Evolutionary conservation across 2,888 invertebrate species (phyloP).

Genomic region (Cataglyphis rosenhaueri): DNA sequence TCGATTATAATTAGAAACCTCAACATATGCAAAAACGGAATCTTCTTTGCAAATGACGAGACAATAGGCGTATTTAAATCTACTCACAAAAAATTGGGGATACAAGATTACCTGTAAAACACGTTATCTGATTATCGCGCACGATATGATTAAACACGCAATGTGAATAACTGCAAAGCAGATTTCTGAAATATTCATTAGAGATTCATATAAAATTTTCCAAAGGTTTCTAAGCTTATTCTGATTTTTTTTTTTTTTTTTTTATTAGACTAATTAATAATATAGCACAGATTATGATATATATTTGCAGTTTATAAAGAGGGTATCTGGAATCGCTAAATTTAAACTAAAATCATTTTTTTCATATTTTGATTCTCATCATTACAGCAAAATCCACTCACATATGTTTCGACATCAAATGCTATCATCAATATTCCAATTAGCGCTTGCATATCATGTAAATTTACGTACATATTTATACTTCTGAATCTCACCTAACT

Average conservation of each 20-base stretch:
- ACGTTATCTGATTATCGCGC: conserved; percentile 72
- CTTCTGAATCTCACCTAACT: not conserved
- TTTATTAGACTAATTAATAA: not conserved
- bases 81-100: not conserved
- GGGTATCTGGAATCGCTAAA: not conserved
- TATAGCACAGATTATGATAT: not conserved
- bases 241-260: not conserved
- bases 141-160: conserved; percentile 66
- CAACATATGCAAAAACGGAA: not conserved
- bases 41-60: conserved; percentile 11
- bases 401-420: not conserved
- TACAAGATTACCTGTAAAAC: conserved; percentile 65
- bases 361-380: not conserved
- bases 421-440: not conserved
- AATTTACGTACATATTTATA: not conserved
- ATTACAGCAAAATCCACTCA: not conserved
- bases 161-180: conserved; percentile 73
- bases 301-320: not conserved
- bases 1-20: not conserved
- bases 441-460: not conserved
- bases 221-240: not conserved
- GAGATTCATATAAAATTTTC: conserved; percentile 52
- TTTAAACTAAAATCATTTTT: not conserved
- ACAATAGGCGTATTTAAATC: conserved; percentile 18
- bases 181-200: conserved; percentile 79